These are phyloP conservation scores for Himalopsyche tibetana DNA, from an alignment of 2,888 invertebrate species.

Conservation along the genomic window DNA sequence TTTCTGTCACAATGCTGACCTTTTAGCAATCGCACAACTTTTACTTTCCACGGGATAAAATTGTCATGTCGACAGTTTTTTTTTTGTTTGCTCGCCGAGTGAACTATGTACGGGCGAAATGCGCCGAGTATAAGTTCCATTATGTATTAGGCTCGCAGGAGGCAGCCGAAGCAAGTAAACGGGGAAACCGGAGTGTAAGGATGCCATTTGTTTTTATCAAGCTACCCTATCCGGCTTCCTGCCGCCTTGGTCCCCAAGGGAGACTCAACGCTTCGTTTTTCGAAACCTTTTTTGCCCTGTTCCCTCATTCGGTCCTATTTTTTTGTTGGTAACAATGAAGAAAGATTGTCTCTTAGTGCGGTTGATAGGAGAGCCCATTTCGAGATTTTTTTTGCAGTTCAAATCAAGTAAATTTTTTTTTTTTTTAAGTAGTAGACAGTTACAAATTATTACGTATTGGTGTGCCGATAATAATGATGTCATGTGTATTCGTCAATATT, in stretches of 20 bases:
- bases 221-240: conserved; percentile 62
- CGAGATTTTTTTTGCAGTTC: conserved; percentile 55
- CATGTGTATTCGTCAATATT: no score
- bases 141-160: conserved; percentile 65
- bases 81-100: conserved; percentile 60
- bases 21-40: conserved; percentile 62
- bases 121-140: conserved; percentile 64
- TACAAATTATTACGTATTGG: no score
- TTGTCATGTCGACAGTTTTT: conserved; percentile 65
- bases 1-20: conserved; percentile 60
- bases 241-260: conserved; percentile 62
- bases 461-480: no score
- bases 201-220: conserved; percentile 66
- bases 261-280: conserved; percentile 65
- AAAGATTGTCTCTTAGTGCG: conserved; percentile 64
- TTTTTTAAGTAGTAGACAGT: no score
- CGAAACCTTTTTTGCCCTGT: conserved; percentile 64
- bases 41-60: conserved; percentile 64
- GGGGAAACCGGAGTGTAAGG: conserved; percentile 65
- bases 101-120: conserved; percentile 62
- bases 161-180: conserved; percentile 58
- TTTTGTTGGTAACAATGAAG: conserved; percentile 64
- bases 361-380: conserved; percentile 63
- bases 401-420: neutral
- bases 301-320: conserved; percentile 55